These are phyloP conservation scores for Amorpha juglandis DNA, from an alignment of 2,888 invertebrate species.

Conservation along the genomic window DNA sequence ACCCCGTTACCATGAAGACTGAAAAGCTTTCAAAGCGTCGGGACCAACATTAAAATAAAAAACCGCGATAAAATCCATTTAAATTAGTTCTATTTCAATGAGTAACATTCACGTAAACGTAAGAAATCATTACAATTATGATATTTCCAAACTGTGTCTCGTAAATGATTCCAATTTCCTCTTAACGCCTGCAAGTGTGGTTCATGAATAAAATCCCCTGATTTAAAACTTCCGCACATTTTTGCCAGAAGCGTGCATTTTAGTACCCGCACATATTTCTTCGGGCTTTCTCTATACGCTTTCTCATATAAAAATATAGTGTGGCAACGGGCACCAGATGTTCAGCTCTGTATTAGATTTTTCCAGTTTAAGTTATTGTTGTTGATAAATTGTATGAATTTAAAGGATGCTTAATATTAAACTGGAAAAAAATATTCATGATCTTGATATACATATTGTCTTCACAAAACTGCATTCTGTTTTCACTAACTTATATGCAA, in stretches of 20 bases:
- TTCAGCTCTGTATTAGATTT: constrained; percentile 24
- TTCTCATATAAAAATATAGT: constrained; percentile 23
- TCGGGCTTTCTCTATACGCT: constrained; percentile 17
- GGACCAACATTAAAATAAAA: too few species aligned
- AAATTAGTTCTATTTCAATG: too few species aligned
- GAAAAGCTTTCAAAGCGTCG: too few species aligned
- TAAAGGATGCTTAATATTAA: constrained; percentile 3
- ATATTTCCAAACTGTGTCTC: not conserved
- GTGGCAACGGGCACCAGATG: constrained; percentile 29
- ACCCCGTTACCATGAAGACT: too few species aligned
- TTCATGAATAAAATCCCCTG: constrained; percentile 12
- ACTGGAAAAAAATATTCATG: not conserved
- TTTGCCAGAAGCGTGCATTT: constrained; percentile 22
- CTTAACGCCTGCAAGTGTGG: not conserved
- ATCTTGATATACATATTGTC: too few species aligned
- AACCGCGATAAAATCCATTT: too few species aligned
- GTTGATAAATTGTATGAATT: not conserved
- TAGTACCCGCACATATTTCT: constrained; percentile 23
- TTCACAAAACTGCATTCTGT: not conserved
- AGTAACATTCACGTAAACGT: too few species aligned
- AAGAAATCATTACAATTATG: too few species aligned
- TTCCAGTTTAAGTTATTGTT: constrained; percentile 18
- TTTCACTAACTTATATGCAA: too few species aligned
- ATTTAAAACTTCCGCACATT: constrained; percentile 13
- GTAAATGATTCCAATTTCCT: constrained; percentile 10